phyloP scores from a whole-genome alignment of 2,888 invertebrate species.

The Beris chalybata region DNA sequence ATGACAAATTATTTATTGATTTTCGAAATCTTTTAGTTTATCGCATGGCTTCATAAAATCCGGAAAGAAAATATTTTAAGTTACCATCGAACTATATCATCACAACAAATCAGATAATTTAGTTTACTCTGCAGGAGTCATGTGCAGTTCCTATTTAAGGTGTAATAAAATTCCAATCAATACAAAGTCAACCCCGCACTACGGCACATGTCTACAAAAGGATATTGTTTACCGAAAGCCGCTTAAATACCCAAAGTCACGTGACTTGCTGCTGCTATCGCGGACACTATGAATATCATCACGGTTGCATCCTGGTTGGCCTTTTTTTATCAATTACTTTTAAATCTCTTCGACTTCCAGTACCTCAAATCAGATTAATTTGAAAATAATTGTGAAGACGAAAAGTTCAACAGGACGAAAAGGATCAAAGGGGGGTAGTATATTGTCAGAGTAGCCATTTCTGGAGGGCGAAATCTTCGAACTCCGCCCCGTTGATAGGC shows the following conservation, averaged over 20 bases:
- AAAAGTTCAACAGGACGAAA: neutral
- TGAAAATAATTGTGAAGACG: neutral
- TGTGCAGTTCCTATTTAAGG: neutral
- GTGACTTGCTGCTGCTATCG: neutral
- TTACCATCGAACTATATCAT: no score
- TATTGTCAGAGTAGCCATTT: neutral
- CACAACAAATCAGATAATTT: neutral
- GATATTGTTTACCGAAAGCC: neutral
- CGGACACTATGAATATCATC: neutral
- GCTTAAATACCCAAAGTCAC: constrained; percentile 7
- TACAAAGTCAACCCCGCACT: neutral
- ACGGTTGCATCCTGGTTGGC: no score
- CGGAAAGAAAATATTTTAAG: no score
- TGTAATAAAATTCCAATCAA: neutral
- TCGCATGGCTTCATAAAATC: no score
- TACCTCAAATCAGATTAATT: neutral
- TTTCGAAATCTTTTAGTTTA: no score
- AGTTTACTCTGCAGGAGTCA: neutral
- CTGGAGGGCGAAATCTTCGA: no score
- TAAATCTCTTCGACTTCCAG: neutral
- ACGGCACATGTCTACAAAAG: neutral
- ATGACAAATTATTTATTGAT: no score
- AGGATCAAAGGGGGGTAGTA: neutral
- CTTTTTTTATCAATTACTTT: constrained; percentile 3
- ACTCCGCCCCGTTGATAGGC: no score